phyloP scores from a whole-genome alignment of 2,113 vertebrate species.

The Arizona elegans region DNA sequence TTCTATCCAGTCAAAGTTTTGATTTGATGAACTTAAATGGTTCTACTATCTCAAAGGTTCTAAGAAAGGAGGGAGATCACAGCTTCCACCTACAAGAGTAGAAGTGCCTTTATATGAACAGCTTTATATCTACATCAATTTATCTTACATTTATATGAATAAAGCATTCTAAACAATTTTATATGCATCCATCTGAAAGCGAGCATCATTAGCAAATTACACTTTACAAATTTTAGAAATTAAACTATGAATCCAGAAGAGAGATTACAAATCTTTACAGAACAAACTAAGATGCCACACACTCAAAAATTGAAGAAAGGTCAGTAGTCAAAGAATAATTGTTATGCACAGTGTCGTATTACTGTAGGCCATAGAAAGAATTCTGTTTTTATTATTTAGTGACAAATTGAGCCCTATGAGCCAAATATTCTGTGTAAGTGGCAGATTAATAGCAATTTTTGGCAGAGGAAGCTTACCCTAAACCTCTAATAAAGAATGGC shows the following conservation, averaged over 20 bases:
- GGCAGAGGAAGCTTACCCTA: not conserved
- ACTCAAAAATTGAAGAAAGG: not conserved
- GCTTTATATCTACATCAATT: not conserved
- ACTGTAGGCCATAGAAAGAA: not conserved
- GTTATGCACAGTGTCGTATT: not conserved
- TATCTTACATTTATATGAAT: not conserved
- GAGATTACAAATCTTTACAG: not conserved
- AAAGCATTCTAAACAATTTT: not conserved
- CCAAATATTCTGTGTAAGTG: not conserved
- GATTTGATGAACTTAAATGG: not conserved
- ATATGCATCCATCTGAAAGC: not conserved
- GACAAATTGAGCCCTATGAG: not conserved
- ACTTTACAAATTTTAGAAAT: not conserved
- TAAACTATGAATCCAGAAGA: not conserved
- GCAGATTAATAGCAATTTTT: constrained; percentile 1
- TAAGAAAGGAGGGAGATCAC: not conserved
- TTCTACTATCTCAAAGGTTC: not conserved
- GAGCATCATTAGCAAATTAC: not conserved
- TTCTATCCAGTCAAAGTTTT: not conserved
- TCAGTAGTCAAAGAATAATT: not conserved
- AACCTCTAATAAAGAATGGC: not conserved
- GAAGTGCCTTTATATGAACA: not conserved
- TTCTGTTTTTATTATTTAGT: not conserved
- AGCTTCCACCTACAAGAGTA: not conserved
- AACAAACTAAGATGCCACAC: not conserved